phyloP scores from a whole-genome alignment of 2,797 vertebrate species.

The Novumbra hubbsi region DNA sequence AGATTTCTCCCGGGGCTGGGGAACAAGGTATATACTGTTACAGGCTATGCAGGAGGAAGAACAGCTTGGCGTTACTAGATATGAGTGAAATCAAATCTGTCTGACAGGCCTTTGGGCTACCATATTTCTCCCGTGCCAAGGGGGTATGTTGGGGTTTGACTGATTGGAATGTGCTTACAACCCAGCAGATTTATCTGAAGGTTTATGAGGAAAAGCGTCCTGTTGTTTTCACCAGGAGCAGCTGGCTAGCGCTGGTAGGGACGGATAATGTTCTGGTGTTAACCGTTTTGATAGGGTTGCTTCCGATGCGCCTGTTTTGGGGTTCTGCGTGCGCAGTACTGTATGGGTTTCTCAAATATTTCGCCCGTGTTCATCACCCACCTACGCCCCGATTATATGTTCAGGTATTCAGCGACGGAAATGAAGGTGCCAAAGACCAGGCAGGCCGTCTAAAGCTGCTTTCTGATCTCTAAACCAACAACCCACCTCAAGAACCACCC shows the following conservation, averaged over 20 bases:
- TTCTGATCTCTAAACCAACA: slow-evolving; percentile 60
- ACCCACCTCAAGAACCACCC: slow-evolving; percentile 10
- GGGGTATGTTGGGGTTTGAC: slow-evolving; percentile 61
- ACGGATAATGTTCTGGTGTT: slow-evolving; percentile 27
- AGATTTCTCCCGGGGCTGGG: slow-evolving; percentile 69
- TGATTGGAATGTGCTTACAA: slow-evolving; percentile 61
- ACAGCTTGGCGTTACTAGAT: slow-evolving; percentile 74
- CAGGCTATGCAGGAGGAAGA: slow-evolving; percentile 63
- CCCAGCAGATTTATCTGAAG: slow-evolving; percentile 63
- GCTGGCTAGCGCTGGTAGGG: neutral
- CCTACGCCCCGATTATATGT: no score
- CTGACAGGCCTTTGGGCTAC: slow-evolving; percentile 73
- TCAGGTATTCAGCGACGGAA: no score
- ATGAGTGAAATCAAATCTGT: slow-evolving; percentile 79
- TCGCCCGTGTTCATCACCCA: no score
- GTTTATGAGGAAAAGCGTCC: slow-evolving; percentile 49
- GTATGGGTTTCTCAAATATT: no score
- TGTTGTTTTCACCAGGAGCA: slow-evolving; percentile 18
- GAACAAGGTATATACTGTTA: slow-evolving; percentile 76
- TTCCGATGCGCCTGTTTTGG: no score
- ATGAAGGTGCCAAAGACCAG: neutral
- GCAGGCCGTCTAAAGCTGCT: slow-evolving; percentile 34
- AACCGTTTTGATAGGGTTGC: neutral
- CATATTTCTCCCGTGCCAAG: slow-evolving; percentile 58
- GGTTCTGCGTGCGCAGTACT: no score